A percentile compares a stretch with the other conserved stretches of the same genome.
Conservation (phyloP, 2,888 invertebrate genomes). For the Drosophila quinaria region DNA sequence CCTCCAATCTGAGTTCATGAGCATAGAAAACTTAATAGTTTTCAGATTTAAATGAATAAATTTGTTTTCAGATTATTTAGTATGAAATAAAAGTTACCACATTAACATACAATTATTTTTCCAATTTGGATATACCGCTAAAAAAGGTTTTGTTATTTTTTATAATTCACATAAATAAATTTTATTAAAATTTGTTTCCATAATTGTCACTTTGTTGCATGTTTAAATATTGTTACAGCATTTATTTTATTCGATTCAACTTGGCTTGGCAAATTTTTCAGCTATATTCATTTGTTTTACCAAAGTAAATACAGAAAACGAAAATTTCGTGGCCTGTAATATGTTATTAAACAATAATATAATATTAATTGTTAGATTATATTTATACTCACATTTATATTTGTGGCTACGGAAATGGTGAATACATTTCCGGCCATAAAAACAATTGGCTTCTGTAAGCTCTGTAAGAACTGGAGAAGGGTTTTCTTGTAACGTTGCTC, state of each 20-base stretch:
- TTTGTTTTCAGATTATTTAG: too few species aligned
- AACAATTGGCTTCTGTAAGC: slow-evolving; percentile 67
- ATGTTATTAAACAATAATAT: neutral
- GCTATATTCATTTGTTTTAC: slow-evolving; percentile 79
- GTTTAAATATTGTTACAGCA: neutral
- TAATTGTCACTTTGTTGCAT: neutral
- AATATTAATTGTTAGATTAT: neutral
- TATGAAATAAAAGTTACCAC: too few species aligned
- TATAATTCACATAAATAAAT: neutral
- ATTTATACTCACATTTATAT: slow-evolving; percentile 64
- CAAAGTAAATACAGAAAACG: slow-evolving; percentile 79
- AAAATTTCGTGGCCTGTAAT: slow-evolving; percentile 77
- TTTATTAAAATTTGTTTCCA: neutral
- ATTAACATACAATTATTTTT: too few species aligned
- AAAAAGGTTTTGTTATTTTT: too few species aligned
- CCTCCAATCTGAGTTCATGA: slow-evolving; percentile 54
- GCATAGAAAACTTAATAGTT: slow-evolving; percentile 1
- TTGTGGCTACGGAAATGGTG: slow-evolving; percentile 75
- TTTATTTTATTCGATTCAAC: neutral
- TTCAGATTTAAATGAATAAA: too few species aligned
- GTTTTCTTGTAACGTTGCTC: slow-evolving; percentile 65
- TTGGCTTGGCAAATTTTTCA: slow-evolving; percentile 51
- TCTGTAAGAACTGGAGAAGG: slow-evolving; percentile 67
- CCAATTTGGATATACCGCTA: too few species aligned
- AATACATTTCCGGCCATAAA: slow-evolving; percentile 76